phyloP scores from a whole-genome alignment of 2,797 vertebrate species.

The Geotrypetes seraphini region DNA sequence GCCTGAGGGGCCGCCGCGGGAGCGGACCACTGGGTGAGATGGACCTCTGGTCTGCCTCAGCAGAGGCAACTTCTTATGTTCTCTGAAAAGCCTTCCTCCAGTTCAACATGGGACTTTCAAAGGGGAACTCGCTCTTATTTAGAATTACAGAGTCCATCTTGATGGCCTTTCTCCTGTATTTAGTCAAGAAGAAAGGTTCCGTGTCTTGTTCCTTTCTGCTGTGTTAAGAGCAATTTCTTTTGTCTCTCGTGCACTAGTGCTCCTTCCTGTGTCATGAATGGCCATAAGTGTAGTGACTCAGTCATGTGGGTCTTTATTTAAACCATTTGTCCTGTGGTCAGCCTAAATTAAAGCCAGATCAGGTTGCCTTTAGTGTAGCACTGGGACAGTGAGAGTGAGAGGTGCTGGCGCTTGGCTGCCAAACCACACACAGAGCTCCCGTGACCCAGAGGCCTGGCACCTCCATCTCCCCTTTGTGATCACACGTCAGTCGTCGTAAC shows the following conservation, averaged over 20 bases:
- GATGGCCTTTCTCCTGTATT: no score
- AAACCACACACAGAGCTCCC: conserved; percentile 63
- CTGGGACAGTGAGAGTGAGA: conserved; percentile 64
- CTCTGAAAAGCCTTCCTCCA: no score
- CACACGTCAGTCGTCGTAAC: conserved; percentile 15
- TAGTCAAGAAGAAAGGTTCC: conserved; percentile 17
- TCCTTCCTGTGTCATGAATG: conserved; percentile 56
- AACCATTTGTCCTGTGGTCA: conserved; percentile 73
- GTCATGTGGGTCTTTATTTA: conserved; percentile 75
- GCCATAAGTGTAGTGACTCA: conserved; percentile 66
- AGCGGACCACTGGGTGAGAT: no score
- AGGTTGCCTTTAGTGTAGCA: conserved; percentile 59
- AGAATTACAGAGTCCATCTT: no score
- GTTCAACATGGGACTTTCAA: background rate
- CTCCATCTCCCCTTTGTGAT: conserved; percentile 11
- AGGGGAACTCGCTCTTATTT: no score
- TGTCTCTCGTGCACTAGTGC: conserved; percentile 68
- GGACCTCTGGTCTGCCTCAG: no score
- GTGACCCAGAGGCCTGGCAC: conserved; percentile 48
- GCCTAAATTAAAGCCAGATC: conserved; percentile 63
- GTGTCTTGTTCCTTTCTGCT: conserved; percentile 17
- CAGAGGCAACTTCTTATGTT: no score
- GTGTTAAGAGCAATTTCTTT: conserved; percentile 18
- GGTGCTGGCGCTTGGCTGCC: conserved; percentile 53
- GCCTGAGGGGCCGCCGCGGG: no score